Evolutionary conservation across 2,113 vertebrate species (phyloP).

Genomic region (Gymnarchus niloticus): DNA sequence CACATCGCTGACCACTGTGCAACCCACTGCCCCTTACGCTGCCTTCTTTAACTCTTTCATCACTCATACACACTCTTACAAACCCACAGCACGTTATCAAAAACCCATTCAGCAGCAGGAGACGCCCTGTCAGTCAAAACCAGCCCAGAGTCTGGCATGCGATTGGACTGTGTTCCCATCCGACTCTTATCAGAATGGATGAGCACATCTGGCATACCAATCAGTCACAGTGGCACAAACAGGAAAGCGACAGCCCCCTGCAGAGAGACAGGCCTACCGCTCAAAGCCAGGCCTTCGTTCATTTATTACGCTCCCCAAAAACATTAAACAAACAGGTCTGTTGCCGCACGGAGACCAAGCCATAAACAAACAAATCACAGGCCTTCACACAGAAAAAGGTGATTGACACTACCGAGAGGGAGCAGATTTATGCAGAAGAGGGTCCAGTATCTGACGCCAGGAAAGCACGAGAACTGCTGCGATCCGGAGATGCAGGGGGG

Average conservation of each 20-base stretch:
- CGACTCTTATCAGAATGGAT: background rate
- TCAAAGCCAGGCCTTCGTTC: background rate
- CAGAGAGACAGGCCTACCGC: background rate
- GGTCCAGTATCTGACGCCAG: background rate
- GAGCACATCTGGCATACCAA: slow-evolving; percentile 7
- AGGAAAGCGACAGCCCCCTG: background rate
- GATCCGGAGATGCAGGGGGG: too few species aligned
- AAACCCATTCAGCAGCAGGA: background rate
- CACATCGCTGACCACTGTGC: too few species aligned
- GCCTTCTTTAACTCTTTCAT: background rate
- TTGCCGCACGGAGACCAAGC: background rate
- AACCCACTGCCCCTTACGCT: background rate
- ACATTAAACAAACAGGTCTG: background rate
- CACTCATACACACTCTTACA: background rate
- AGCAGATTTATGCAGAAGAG: background rate
- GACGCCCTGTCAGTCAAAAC: background rate
- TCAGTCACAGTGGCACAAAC: slow-evolving; percentile 1
- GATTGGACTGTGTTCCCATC: background rate
- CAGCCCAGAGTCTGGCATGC: background rate
- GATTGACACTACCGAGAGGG: background rate
- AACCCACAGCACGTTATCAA: background rate
- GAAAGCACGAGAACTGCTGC: background rate
- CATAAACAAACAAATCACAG: background rate
- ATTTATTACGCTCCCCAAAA: background rate
- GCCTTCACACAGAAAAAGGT: background rate